These are phyloP conservation scores for Pangasius larnaudii DNA, from an alignment of 2,797 vertebrate genomes.

Conservation along the genomic window DNA sequence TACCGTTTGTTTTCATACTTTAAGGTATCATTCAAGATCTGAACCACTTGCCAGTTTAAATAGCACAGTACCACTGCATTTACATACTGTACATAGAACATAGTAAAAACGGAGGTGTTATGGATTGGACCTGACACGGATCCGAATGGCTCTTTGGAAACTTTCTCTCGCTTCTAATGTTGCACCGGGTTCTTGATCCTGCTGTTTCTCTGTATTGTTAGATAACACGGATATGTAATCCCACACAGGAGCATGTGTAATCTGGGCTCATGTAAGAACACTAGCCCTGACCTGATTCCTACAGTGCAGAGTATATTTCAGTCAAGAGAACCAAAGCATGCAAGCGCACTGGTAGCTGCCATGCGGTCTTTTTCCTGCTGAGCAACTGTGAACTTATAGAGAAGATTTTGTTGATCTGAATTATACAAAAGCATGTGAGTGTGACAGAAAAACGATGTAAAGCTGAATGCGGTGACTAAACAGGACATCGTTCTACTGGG, in stretches of 20 bases:
- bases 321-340: neutral
- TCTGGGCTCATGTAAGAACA: slow-evolving; percentile 28
- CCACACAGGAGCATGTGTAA: slow-evolving; percentile 44
- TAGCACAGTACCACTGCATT: neutral
- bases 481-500: neutral
- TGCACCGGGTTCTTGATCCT: slow-evolving; percentile 8
- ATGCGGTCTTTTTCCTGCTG: neutral
- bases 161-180: neutral
- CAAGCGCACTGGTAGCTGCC: neutral
- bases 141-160: slow-evolving; percentile 2
- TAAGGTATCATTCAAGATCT: slow-evolving; percentile 14
- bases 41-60: neutral
- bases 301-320: slow-evolving; percentile 16
- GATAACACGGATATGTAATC: slow-evolving; percentile 50
- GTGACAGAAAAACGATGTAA: neutral
- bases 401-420: slow-evolving; percentile 6
- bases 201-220: slow-evolving; percentile 29
- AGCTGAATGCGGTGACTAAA: neutral
- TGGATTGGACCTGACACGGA: neutral
- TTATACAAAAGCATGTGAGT: neutral
- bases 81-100: neutral
- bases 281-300: slow-evolving; percentile 17
- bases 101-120: neutral
- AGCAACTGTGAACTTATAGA: neutral
- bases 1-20: neutral